These are phyloP conservation scores for Orthonyx spaldingii DNA, from an alignment of 2,113 vertebrate species.

Conservation along the genomic window DNA sequence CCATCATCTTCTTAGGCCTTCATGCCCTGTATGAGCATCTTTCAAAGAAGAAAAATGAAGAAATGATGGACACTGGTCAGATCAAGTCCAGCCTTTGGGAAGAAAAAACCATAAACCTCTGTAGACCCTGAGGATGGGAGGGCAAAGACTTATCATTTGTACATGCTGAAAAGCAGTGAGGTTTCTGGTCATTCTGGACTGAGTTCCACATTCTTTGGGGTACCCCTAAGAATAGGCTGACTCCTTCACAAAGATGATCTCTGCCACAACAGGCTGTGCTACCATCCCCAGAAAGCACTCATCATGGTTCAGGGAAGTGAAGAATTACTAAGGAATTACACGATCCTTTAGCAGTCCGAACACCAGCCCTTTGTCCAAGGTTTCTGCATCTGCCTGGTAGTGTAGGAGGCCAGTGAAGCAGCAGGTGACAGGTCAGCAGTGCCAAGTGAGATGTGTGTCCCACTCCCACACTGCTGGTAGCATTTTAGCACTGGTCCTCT, in stretches of 20 bases:
- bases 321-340: background rate
- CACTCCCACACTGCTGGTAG: rapidly evolving
- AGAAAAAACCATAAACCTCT: background rate
- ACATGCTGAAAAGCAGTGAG: background rate
- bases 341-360: background rate
- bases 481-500: background rate
- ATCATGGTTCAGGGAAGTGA: background rate
- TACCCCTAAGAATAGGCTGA: background rate
- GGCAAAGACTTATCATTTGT: background rate
- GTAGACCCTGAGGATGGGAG: background rate
- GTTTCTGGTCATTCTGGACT: background rate
- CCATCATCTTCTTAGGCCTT: background rate
- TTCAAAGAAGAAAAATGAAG: background rate
- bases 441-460: rapidly evolving
- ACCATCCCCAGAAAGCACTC: background rate
- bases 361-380: background rate
- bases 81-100: background rate
- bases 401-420: background rate
- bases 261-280: background rate
- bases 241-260: background rate
- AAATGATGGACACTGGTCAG: background rate
- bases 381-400: background rate
- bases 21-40: background rate
- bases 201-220: background rate
- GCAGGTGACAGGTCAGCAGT: background rate